Percentiles rank a stretch among this genome's conserved stretches.
Conservation (phyloP, 2,113 vertebrate species). For the Elachura formosa region DNA sequence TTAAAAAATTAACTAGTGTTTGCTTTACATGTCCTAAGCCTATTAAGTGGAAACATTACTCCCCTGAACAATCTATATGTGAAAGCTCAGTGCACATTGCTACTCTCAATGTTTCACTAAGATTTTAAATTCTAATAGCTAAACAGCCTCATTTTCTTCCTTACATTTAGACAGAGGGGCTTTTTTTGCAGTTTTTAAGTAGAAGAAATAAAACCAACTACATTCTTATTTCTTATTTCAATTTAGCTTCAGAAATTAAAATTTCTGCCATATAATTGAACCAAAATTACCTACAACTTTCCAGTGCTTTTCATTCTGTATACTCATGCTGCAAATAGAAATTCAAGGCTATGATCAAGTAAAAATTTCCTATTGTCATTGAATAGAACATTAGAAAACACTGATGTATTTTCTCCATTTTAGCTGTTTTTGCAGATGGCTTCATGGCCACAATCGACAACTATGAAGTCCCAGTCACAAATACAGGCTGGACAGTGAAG, state of each 20-base stretch:
- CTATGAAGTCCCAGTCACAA: neutral
- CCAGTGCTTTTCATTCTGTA: neutral
- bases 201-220: neutral
- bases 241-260: conserved; percentile 46
- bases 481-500: neutral
- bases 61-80: neutral
- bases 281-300: conserved; percentile 25
- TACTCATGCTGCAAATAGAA: neutral
- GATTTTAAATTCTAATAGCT: neutral
- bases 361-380: neutral
- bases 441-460: neutral
- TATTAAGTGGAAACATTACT: neutral
- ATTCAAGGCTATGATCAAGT: conserved; percentile 8
- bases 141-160: neutral
- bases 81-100: neutral
- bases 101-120: neutral
- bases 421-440: neutral
- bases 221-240: conserved; percentile 32
- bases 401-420: neutral
- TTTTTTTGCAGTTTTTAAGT: neutral
- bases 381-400: neutral
- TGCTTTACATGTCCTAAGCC: neutral
- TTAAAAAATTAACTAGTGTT: neutral
- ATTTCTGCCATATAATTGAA: conserved; percentile 14
- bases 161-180: neutral